Evolutionary conservation across 2,797 vertebrate genomes (phyloP).

Genomic region (Cryptoprocta ferox): DNA sequence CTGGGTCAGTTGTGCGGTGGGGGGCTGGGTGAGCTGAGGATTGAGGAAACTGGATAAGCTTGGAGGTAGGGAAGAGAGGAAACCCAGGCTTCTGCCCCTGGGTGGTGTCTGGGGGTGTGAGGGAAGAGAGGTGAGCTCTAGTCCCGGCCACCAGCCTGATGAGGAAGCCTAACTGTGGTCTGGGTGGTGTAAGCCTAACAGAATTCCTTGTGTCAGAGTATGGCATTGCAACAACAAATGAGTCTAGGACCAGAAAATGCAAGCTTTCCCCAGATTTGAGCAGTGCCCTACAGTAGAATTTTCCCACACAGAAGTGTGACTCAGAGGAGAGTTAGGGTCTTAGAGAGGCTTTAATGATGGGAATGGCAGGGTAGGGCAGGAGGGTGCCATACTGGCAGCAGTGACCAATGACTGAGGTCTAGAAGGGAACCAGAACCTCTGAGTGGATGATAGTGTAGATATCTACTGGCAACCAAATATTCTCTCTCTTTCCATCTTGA

Average conservation of each 20-base stretch:
- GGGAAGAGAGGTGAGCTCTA: background rate
- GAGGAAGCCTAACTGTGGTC: background rate
- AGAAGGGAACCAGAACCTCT: background rate
- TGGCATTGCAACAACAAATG: background rate
- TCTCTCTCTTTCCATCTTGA: background rate
- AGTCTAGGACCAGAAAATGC: background rate
- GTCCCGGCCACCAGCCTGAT: accelerated
- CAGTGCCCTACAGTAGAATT: background rate
- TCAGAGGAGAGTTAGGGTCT: background rate
- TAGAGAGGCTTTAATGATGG: background rate
- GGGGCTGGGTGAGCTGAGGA: background rate
- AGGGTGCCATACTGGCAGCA: background rate
- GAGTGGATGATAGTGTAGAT: background rate
- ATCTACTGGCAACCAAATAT: background rate
- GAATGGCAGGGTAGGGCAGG: background rate
- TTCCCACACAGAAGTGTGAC: background rate
- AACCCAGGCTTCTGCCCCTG: background rate
- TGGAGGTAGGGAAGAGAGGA: background rate
- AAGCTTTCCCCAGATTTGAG: background rate
- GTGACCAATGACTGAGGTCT: background rate
- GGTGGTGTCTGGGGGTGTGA: background rate
- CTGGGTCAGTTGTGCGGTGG: too few species aligned
- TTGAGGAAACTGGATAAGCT: background rate
- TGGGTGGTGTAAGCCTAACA: accelerated
- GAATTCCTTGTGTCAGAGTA: background rate